Percentiles rank a stretch among this genome's conserved stretches.
Conservation (phyloP, 2,113 vertebrate genomes). For the Epinephelus fuscoguttatus region DNA sequence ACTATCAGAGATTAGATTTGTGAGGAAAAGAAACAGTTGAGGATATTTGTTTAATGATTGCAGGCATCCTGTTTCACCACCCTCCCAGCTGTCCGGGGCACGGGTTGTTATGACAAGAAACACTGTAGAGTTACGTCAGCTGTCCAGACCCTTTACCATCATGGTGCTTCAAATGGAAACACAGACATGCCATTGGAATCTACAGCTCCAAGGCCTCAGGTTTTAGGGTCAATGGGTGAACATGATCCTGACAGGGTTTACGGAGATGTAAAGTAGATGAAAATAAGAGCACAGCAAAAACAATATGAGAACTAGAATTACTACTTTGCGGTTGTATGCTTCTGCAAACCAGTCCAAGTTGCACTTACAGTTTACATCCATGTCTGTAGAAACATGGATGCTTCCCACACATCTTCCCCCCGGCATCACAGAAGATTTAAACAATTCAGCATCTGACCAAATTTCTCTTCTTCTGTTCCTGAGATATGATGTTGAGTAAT, state of each 20-base stretch:
- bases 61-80: conserved; percentile 27
- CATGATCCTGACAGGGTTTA: background rate
- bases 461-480: no score
- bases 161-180: conserved; percentile 10
- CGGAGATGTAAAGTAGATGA: background rate
- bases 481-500: no score
- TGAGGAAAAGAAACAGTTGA: background rate
- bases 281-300: conserved; percentile 10
- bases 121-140: conserved; percentile 46
- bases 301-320: background rate
- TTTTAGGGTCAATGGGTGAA: conserved; percentile 19
- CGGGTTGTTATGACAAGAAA: conserved; percentile 60
- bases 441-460: no score
- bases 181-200: background rate
- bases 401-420: no score
- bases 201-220: background rate
- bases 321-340: no score
- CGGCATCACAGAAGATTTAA: no score
- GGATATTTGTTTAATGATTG: conserved; percentile 12
- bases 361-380: no score
- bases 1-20: background rate
- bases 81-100: conserved; percentile 18
- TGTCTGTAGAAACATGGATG: no score
- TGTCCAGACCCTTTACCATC: conserved; percentile 31
- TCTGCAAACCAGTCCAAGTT: no score